These are phyloP conservation scores for Dipus sagitta DNA, from an alignment of 2,797 vertebrate species.

Conservation along the genomic window DNA sequence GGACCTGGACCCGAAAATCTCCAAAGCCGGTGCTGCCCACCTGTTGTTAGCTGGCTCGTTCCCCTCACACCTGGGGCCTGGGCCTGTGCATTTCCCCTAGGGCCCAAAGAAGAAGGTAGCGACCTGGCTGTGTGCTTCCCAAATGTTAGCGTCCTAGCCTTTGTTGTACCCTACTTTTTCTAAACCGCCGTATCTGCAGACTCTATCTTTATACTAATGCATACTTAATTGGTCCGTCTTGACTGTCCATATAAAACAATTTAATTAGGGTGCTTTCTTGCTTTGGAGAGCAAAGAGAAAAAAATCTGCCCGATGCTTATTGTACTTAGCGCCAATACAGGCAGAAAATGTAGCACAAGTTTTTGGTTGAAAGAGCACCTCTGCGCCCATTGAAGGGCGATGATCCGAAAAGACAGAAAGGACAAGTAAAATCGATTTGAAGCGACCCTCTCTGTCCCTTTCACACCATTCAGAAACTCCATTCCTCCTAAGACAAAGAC, in stretches of 20 bases:
- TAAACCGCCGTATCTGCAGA: slow-evolving; percentile 85
- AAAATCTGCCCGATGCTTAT: slow-evolving; percentile 89
- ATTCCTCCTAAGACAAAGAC: slow-evolving; percentile 91
- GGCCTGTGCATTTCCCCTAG: not conserved
- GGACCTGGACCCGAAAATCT: not conserved
- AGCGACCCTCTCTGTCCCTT: slow-evolving; percentile 93
- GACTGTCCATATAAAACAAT: slow-evolving; percentile 91
- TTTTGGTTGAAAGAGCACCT: slow-evolving; percentile 93
- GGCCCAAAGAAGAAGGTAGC: slow-evolving; percentile 70
- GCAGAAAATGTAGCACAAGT: slow-evolving; percentile 93
- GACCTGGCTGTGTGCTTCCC: slow-evolving; percentile 38
- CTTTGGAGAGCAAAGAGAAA: slow-evolving; percentile 84
- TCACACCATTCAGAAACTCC: slow-evolving; percentile 92
- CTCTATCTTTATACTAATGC: slow-evolving; percentile 89
- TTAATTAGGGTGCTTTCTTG: slow-evolving; percentile 91
- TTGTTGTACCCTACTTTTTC: slow-evolving; percentile 83
- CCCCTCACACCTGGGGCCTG: slow-evolving; percentile 50
- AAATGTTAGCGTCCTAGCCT: slow-evolving; percentile 78
- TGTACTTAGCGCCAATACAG: slow-evolving; percentile 92
- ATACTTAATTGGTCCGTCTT: slow-evolving; percentile 89
- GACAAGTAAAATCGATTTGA: slow-evolving; percentile 93
- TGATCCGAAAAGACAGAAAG: slow-evolving; percentile 93
- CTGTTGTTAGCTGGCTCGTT: slow-evolving; percentile 72
- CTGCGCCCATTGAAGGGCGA: slow-evolving; percentile 92
- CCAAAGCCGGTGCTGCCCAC: slow-evolving; percentile 18